These are phyloP conservation scores for Crotalus viridis DNA, from an alignment of 2,113 vertebrate species.

Conservation along the genomic window DNA sequence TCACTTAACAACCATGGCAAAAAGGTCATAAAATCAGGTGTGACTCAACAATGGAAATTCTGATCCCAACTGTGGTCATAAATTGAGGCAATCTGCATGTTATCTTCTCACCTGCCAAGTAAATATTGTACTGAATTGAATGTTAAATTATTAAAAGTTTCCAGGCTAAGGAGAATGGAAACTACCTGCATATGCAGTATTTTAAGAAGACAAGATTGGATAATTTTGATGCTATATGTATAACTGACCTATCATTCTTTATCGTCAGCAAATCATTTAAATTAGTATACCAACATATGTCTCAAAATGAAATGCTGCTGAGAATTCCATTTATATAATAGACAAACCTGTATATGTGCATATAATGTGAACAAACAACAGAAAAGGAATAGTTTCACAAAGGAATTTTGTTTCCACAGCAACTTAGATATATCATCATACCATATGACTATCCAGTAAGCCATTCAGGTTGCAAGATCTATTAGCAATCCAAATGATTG, in stretches of 20 bases:
- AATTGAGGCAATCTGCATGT: background rate
- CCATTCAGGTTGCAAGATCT: background rate
- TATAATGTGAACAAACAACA: background rate
- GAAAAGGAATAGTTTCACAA: background rate
- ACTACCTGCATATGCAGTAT: background rate
- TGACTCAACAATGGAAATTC: background rate
- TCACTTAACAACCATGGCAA: background rate
- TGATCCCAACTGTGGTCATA: background rate
- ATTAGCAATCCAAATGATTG: slow-evolving; percentile 29
- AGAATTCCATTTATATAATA: background rate
- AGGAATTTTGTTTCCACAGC: background rate
- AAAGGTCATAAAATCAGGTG: background rate
- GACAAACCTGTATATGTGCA: background rate
- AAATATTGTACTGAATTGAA: background rate
- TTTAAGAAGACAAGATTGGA: background rate
- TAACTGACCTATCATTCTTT: background rate
- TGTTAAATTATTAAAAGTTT: background rate
- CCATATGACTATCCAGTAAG: background rate
- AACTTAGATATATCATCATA: background rate
- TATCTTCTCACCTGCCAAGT: background rate
- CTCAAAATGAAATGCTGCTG: background rate
- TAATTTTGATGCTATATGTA: background rate
- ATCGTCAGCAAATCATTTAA: background rate
- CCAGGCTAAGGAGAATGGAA: background rate
- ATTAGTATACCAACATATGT: background rate